Conservation (phyloP, 2,797 vertebrate genomes). For the Manis javanica region DNA sequence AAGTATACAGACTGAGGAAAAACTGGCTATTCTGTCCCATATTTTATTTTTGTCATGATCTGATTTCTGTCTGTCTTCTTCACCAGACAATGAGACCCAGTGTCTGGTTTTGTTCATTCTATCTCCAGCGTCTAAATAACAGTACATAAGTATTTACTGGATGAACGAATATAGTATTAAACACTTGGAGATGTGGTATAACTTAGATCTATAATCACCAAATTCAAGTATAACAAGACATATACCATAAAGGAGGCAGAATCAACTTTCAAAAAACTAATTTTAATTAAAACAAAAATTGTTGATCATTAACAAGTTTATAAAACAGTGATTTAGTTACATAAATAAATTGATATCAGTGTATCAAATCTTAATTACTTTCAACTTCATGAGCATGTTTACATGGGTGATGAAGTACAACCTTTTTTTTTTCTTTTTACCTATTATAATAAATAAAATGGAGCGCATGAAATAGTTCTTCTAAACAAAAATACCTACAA, state of each 20-base stretch:
- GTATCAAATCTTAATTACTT: conserved; percentile 99
- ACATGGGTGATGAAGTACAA: conserved; percentile 97
- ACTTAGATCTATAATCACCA: background rate
- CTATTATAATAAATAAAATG: conserved; percentile 99
- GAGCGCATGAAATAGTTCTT: conserved; percentile 92
- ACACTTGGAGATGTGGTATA: conserved; percentile 11
- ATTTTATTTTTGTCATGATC: conserved; percentile 8
- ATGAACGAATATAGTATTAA: background rate
- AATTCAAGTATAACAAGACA: conserved; percentile 69
- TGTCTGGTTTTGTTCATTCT: background rate
- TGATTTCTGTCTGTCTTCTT: background rate
- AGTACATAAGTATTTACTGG: background rate
- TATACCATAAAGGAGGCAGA: conserved; percentile 87
- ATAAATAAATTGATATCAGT: conserved; percentile 99
- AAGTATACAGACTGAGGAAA: background rate
- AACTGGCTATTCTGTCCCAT: background rate
- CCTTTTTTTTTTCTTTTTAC: conserved; percentile 92
- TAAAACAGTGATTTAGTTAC: conserved; percentile 99
- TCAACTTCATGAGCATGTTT: conserved; percentile 98
- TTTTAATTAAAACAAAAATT: conserved; percentile 99
- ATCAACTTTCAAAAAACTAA: conserved; percentile 95
- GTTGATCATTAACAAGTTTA: conserved; percentile 99
- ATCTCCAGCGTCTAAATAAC: background rate
- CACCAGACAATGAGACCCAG: background rate
- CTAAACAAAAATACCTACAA: conserved; percentile 97